Percentiles rank a stretch among this genome's conserved stretches.
These are phyloP conservation scores for Otocyon megalotis DNA, from an alignment of 2,113 vertebrate genomes.

Conservation along the genomic window DNA sequence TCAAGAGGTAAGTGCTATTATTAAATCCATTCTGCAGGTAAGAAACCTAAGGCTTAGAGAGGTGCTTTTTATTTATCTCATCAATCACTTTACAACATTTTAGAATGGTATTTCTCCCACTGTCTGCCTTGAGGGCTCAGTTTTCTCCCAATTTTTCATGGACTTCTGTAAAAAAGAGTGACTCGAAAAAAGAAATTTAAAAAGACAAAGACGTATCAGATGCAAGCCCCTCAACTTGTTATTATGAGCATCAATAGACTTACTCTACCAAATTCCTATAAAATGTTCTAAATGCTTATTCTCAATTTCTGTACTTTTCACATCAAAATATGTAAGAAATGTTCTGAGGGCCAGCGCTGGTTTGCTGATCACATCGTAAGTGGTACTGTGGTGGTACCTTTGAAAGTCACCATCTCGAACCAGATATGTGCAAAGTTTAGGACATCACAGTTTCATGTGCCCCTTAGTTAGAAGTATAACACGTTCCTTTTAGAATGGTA, in stretches of 20 bases:
- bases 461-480: not conserved
- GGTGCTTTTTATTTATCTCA: not conserved
- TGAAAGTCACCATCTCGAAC: not conserved
- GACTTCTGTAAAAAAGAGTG: not conserved
- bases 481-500: not conserved
- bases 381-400: not conserved
- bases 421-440: not conserved
- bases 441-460: not conserved
- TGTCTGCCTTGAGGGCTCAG: not conserved
- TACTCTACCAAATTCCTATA: not conserved
- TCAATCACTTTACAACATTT: not conserved
- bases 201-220: not conserved
- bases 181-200: not conserved
- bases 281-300: not conserved
- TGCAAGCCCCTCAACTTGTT: not conserved
- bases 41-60: not conserved
- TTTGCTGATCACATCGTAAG: not conserved
- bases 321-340: not conserved
- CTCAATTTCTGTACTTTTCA: not conserved
- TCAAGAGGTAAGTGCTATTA: not conserved
- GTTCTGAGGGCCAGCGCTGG: not conserved
- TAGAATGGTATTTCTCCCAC: not conserved
- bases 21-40: not conserved
- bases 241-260: not conserved
- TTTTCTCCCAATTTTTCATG: not conserved